Evolutionary conservation across 2,888 invertebrate species (phyloP), one percentile per base, ranked within the genome.

Genomic region (Drosophila parthenogenetica): DNA sequence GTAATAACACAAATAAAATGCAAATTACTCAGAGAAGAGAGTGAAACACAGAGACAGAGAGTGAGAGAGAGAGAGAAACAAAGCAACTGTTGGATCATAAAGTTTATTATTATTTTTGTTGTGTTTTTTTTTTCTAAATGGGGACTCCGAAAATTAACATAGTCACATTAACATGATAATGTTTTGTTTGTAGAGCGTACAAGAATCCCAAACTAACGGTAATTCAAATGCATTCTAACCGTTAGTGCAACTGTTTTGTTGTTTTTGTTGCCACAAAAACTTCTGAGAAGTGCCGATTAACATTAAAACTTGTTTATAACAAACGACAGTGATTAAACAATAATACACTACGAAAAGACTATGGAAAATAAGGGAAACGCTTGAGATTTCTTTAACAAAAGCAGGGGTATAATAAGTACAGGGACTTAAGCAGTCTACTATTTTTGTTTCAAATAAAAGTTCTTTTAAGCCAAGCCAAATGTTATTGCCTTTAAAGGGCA

Each of bases 161-260:
- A 54, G 13, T 19, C 54, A 25, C 29, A 46, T 37, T 54, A 66
- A 37, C 19, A 45, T 65, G 64, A 32, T 65, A 72, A 72, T 46
- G 55, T 43, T 17, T 48, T 48, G 69, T 39, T 73, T 53, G 55
- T 53, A 13, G 29, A 69, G 72, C 37, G 45, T 55, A 10, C 45
- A 37, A 61, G 75, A 65, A 59, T 64, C 45, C 55, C 7, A 32
- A 16, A 35, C 69, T 76, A 81, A 87, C 87, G 87, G 84, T 54
- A 37, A 16, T 29, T 57, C 1, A 37, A 69, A 57, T 86, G 87
- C 87, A 87, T 62, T 70, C 59, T 78, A 83, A 86, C 87, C 58
- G 78, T 69, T 42, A 43, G 37, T 68, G 81, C 74, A 74, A 60
- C 75, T 59, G 74, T 61, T 48, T 48, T 4, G 8, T 29, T 29